Evolutionary conservation across 2,113 vertebrate genomes (phyloP).

Genomic region (Campylomormyrus tamandua): DNA sequence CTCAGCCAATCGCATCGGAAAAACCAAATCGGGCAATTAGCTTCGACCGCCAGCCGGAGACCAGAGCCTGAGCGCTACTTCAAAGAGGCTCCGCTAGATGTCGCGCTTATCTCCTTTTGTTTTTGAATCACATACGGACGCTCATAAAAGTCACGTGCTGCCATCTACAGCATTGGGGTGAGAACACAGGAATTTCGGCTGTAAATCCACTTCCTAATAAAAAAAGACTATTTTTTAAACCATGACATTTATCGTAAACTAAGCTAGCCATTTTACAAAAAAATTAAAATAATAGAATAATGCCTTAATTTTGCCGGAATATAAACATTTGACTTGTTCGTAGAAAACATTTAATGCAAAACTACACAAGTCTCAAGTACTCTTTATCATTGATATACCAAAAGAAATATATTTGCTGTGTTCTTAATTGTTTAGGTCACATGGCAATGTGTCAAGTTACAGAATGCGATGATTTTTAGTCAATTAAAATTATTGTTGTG

Average conservation of each 20-base stretch:
- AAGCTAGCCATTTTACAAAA: neutral
- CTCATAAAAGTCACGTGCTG: neutral
- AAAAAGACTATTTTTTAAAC: neutral
- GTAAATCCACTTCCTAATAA: neutral
- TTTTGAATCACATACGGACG: neutral
- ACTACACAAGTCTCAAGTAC: neutral
- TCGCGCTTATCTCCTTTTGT: neutral
- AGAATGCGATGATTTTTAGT: neutral
- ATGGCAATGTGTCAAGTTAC: neutral
- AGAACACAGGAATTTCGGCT: neutral
- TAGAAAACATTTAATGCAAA: neutral
- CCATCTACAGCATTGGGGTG: neutral
- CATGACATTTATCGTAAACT: neutral
- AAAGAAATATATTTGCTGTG: neutral
- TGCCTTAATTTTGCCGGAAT: neutral
- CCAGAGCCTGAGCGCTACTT: neutral
- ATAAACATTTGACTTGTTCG: neutral
- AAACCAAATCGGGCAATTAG: neutral
- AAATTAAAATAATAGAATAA: neutral
- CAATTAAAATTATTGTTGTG: neutral
- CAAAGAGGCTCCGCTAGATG: conserved; percentile 14
- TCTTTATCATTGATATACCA: neutral
- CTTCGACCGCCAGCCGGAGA: neutral
- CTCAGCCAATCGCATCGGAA: neutral
- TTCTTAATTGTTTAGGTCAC: neutral